Percentiles rank a stretch among this genome's conserved stretches.
phyloP scores from a whole-genome alignment of 2,888 invertebrate genomes.

The Leucophora obtusa region DNA sequence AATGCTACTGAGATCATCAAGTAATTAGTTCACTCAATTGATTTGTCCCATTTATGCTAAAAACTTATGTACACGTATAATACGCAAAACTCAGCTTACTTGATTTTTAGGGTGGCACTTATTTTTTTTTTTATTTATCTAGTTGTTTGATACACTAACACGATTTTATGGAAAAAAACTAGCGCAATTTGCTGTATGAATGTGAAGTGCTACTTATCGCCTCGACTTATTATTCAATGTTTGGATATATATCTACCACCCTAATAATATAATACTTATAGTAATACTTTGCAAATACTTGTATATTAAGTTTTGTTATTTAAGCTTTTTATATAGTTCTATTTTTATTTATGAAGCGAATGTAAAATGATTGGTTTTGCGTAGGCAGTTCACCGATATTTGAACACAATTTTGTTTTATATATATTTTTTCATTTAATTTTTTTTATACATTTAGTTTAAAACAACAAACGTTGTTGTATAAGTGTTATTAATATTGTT shows the following conservation, averaged over 20 bases:
- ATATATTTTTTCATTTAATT: slow-evolving; percentile 21
- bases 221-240: no score
- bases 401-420: slow-evolving; percentile 48
- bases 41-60: no score
- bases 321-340: neutral
- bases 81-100: no score
- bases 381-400: slow-evolving; percentile 60
- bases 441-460: slow-evolving; percentile 2
- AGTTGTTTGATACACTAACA: no score
- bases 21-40: no score
- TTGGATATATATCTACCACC: neutral
- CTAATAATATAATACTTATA: neutral
- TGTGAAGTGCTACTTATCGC: no score
- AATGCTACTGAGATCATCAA: no score
- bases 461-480: neutral
- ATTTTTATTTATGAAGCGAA: slow-evolving; percentile 51
- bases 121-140: no score
- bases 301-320: slow-evolving; percentile 8
- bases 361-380: slow-evolving; percentile 52
- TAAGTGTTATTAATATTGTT: slow-evolving; percentile 21
- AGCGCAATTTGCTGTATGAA: no score
- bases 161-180: no score
- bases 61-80: no score
- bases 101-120: no score
- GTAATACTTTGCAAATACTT: neutral